Base-by-base conservation (phyloP, 2,888 invertebrate genomes). In the Drosophila diplacantha region DNA sequence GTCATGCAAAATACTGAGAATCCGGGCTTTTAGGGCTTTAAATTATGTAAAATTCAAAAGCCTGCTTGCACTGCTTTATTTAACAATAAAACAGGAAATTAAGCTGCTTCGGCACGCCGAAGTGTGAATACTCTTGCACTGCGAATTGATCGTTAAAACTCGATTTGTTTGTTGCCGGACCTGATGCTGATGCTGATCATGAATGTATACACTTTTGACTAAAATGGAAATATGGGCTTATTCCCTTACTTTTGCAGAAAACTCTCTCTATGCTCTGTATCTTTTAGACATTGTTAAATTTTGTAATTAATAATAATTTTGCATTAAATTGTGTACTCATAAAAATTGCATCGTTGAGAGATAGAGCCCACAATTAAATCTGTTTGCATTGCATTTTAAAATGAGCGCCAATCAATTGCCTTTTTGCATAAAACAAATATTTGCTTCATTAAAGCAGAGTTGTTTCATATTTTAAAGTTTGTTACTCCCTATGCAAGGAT, bases 381-480 rank as follows among this genome's bases (percentile, higher is more conserved):
- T 11, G 20, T 29, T 54, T 37, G 18, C 5, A 22, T 37, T 18
- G 2, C 5, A 8, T 11, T 24, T 47, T 29, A 24, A 37, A 29
- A 16, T 29, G 7, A 20, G 12, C 9, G 5, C 5, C 16, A 18
- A 35, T 29, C 4, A 52, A 37, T 29, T 3, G 14, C 20, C 32
- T 12, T 12, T 20, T 50, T 50, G 12, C 16, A 35, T 20, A 20
- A 35, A 51, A 20, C 35, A 51, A 35, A 35, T 35, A 26, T 54
- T 26, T 18, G 8, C 20, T 20, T 20, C 4, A 35, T 26, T 35
- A 35, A 50, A 26, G 26, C 6, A 2, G 5, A 4, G 9, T n/a
- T 55, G 26, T 43, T 12, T 14, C n/a, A 11, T 22, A 5, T 24
- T 52, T 35, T 35, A 22, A 11, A 26, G 34, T 8, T 11, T 12